A percentile compares a stretch with the other conserved stretches of the same genome.
Evolutionary conservation across 2,113 vertebrate species (phyloP).

Genomic region (Onychorhynchus coronatus): DNA sequence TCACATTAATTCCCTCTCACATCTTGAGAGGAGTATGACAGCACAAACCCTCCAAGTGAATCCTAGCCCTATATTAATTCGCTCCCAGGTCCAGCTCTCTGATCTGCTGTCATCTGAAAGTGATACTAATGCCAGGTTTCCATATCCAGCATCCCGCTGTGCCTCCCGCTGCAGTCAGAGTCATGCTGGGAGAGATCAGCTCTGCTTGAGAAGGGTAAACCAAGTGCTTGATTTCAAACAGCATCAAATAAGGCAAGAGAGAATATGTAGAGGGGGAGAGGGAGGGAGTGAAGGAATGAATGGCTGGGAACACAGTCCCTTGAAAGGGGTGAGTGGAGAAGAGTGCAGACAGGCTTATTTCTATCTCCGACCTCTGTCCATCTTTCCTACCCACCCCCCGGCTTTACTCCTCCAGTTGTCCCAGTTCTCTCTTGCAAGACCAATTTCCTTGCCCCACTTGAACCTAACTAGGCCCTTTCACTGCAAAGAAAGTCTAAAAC

Average conservation of each 20-base stretch:
- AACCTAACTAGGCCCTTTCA: neutral
- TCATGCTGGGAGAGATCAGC: slow-evolving; percentile 60
- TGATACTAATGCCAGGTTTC: slow-evolving; percentile 64
- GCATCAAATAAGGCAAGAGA: slow-evolving; percentile 12
- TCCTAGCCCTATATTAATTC: slow-evolving; percentile 58
- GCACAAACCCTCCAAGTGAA: slow-evolving; percentile 46
- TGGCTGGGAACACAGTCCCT: neutral
- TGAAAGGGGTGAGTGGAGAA: neutral
- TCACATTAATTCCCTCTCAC: slow-evolving; percentile 16
- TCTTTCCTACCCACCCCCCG: accelerated
- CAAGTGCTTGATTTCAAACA: slow-evolving; percentile 61
- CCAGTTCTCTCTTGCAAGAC: neutral
- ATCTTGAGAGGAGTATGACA: slow-evolving; percentile 39
- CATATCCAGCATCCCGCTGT: slow-evolving; percentile 38
- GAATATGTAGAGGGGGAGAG: neutral
- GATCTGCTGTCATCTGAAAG: slow-evolving; percentile 52
- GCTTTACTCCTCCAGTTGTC: neutral
- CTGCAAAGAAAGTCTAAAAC: neutral
- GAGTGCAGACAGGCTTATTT: neutral
- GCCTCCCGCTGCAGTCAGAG: slow-evolving; percentile 43
- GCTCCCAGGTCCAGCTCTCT: slow-evolving; percentile 37
- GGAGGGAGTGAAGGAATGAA: neutral
- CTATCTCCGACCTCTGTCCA: neutral
- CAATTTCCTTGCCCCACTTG: neutral
- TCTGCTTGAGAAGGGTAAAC: slow-evolving; percentile 37